These are phyloP conservation scores for Apodemia duryi DNA, from an alignment of 2,888 invertebrate genomes.

Conservation along the genomic window DNA sequence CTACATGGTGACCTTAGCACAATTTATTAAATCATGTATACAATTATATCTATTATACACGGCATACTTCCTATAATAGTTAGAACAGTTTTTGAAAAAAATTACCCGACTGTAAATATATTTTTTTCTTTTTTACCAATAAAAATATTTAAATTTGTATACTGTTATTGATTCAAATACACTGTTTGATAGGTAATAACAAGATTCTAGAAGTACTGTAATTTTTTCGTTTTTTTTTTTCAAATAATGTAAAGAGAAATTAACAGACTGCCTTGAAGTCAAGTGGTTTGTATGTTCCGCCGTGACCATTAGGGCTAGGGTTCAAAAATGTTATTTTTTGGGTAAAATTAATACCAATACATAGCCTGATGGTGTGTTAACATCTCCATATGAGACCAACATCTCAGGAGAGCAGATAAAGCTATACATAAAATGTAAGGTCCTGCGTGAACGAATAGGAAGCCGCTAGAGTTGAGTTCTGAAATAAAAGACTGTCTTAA, in stretches of 20 bases:
- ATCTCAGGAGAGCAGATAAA: too few relatives aligned
- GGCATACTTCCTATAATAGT: neutral
- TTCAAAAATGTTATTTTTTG: too few relatives aligned
- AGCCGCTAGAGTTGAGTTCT: too few relatives aligned
- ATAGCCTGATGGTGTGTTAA: too few relatives aligned
- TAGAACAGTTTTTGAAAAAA: neutral
- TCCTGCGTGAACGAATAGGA: too few relatives aligned
- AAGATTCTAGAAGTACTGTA: neutral
- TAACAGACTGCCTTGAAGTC: too few relatives aligned
- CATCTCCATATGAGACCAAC: too few relatives aligned
- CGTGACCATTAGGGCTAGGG: too few relatives aligned
- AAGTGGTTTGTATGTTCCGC: too few relatives aligned
- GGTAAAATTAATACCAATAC: too few relatives aligned
- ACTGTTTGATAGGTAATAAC: neutral
- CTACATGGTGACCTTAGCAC: neutral
- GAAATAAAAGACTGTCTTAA: too few relatives aligned
- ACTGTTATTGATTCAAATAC: slow-evolving; percentile 1
- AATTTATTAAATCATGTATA: neutral
- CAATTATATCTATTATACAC: neutral
- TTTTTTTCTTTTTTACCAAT: neutral
- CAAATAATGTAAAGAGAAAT: neutral
- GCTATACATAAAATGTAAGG: too few relatives aligned
- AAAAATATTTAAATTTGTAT: slow-evolving; percentile 1
- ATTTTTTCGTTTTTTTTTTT: neutral
- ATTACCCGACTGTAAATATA: neutral